A percentile compares a stretch with the other conserved stretches of the same genome.
Conservation (phyloP, 2,113 vertebrate genomes). For the Macroglossus sobrinus region DNA sequence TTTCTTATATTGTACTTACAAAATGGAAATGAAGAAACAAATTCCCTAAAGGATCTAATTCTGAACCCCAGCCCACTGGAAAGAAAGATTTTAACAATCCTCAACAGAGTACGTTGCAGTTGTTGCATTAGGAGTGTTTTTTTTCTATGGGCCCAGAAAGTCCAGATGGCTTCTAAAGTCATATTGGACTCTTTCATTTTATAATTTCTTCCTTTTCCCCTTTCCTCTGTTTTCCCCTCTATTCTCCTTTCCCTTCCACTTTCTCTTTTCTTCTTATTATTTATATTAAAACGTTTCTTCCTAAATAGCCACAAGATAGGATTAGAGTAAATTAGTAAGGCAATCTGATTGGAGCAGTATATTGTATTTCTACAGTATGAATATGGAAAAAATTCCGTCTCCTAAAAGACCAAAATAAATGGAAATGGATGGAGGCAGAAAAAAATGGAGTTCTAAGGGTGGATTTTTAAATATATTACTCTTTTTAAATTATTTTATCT, state of each 20-base stretch:
- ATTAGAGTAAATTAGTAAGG: neutral
- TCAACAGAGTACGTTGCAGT: neutral
- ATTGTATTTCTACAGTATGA: neutral
- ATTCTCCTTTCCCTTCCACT: neutral
- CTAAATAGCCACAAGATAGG: neutral
- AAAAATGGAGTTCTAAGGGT: neutral
- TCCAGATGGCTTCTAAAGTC: neutral
- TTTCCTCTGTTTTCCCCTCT: neutral
- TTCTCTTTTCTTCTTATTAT: neutral
- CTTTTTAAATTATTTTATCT: conserved; percentile 46
- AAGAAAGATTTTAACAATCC: neutral
- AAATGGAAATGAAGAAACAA: neutral
- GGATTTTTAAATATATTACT: neutral
- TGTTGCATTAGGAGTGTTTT: neutral
- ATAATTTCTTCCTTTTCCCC: neutral
- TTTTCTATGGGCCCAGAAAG: neutral
- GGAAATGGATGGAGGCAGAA: neutral
- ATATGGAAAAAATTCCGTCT: neutral
- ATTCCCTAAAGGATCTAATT: neutral
- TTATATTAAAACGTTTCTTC: neutral
- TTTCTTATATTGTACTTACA: neutral
- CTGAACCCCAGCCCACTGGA: neutral
- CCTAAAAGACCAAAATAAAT: neutral
- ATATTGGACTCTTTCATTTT: neutral
- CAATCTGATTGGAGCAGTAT: neutral